phyloP scores from a whole-genome alignment of 1,140 invertebrate species.

The Drosophila triauraria region DNA sequence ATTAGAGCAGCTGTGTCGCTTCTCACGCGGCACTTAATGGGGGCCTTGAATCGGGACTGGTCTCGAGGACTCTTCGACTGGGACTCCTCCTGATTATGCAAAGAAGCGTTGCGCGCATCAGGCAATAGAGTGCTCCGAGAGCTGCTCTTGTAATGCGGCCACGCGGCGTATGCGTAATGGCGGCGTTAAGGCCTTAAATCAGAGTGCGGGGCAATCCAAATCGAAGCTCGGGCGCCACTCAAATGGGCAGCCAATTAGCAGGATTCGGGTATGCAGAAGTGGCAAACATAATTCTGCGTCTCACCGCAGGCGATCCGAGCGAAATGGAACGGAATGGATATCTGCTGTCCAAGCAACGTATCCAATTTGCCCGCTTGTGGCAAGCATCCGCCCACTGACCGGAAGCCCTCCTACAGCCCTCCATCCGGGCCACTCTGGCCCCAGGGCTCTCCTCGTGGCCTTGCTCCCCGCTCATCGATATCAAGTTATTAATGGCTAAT shows the following conservation, averaged over 20 bases:
- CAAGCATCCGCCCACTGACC: constrained; percentile 27
- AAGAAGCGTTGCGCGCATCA: constrained; percentile 69
- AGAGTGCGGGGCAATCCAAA: constrained; percentile 17
- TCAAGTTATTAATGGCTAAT: constrained; percentile 83
- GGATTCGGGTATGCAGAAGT: constrained; percentile 34
- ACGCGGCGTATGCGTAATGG: constrained; percentile 65
- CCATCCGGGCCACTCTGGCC: constrained; percentile 13
- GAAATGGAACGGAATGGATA: constrained; percentile 37
- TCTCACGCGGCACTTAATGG: constrained; percentile 76
- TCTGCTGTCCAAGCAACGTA: constrained; percentile 36
- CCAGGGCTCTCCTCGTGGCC: constrained; percentile 12
- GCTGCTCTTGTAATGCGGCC: constrained; percentile 45
- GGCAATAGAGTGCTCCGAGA: constrained; percentile 50
- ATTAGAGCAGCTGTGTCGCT: constrained; percentile 49
- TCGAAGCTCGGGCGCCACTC: constrained; percentile 10
- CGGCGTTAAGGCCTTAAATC: constrained; percentile 62
- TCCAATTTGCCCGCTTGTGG: constrained; percentile 47
- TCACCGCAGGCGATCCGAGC: constrained; percentile 59
- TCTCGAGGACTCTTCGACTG: constrained; percentile 25
- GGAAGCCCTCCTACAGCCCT: constrained; percentile 13
- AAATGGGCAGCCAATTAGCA: constrained; percentile 66
- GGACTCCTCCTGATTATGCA: constrained; percentile 70
- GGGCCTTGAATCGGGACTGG: constrained; percentile 11
- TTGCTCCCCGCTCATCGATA: constrained; percentile 62
- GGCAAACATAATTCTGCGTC: constrained; percentile 67